These are phyloP conservation scores for Pyrochroa serraticornis DNA, from an alignment of 2,888 invertebrate species.

Conservation along the genomic window DNA sequence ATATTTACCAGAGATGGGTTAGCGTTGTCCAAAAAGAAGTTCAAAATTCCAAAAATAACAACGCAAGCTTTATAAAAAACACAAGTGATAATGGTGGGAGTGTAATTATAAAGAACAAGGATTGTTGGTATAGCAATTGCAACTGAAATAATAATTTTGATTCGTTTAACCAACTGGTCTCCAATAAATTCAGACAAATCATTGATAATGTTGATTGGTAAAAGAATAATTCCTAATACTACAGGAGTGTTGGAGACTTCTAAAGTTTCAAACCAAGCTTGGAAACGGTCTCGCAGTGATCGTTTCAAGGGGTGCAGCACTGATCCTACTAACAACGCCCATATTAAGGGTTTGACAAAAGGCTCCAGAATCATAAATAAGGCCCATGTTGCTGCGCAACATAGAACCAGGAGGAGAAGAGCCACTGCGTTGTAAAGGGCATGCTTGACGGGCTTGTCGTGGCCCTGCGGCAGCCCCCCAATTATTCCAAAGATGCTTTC, in stretches of 20 bases:
- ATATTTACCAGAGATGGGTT: constrained; percentile 53
- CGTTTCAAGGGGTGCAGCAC: constrained; percentile 95
- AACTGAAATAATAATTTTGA: constrained; percentile 64
- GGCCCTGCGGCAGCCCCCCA: constrained; percentile 73
- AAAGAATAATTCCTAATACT: constrained; percentile 62
- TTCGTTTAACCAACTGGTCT: constrained; percentile 70
- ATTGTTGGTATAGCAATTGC: constrained; percentile 59
- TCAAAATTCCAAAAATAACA: constrained; percentile 40
- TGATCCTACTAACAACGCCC: constrained; percentile 97
- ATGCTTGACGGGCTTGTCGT: constrained; percentile 89
- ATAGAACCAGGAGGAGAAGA: constrained; percentile 73
- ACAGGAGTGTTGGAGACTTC: constrained; percentile 73
- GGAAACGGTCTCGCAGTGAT: constrained; percentile 74
- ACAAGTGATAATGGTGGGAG: constrained; percentile 68
- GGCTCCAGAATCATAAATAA: constrained; percentile 87
- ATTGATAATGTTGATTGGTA: constrained; percentile 80
- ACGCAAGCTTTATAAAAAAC: constrained; percentile 61
- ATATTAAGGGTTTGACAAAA: constrained; percentile 91
- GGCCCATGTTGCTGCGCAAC: constrained; percentile 74
- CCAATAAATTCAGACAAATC: constrained; percentile 77
- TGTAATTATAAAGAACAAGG: constrained; percentile 73
- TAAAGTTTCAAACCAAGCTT: constrained; percentile 77
- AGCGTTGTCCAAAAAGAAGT: constrained; percentile 52
- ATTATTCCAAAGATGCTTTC: constrained; percentile 74
- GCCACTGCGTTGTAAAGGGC: constrained; percentile 90